Percentiles rank a stretch among this genome's conserved stretches.
Conservation (phyloP, 2,113 vertebrate species). For the Tragelaphus buxtoni region DNA sequence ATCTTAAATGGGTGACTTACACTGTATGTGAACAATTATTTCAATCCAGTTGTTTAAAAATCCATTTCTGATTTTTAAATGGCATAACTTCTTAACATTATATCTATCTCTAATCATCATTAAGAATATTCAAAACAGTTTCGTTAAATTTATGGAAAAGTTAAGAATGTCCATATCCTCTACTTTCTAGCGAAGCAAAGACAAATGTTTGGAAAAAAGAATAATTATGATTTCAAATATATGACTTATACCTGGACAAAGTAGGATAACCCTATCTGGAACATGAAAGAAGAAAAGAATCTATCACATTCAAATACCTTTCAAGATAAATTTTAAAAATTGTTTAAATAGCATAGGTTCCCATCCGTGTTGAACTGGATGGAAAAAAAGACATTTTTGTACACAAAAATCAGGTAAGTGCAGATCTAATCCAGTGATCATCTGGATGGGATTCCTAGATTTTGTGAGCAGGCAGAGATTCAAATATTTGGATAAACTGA, state of each 20-base stretch:
- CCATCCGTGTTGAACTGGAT: background rate
- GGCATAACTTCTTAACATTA: background rate
- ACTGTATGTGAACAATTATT: background rate
- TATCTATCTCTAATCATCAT: background rate
- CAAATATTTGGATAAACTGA: background rate
- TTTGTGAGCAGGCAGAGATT: background rate
- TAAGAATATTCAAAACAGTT: background rate
- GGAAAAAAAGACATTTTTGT: background rate
- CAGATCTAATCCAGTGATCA: background rate
- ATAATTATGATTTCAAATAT: background rate
- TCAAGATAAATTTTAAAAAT: background rate
- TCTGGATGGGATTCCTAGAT: background rate
- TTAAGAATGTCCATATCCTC: background rate
- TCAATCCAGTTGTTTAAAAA: background rate
- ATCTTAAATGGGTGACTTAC: background rate
- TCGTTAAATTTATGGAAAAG: background rate
- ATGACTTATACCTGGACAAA: background rate
- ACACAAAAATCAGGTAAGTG: background rate
- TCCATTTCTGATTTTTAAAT: background rate
- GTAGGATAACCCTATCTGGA: background rate
- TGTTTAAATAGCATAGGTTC: background rate
- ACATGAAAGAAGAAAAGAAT: constrained; percentile 13
- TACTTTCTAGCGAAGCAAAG: background rate
- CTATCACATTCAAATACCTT: background rate
- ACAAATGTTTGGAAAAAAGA: background rate